phyloP scores from a whole-genome alignment of 2,888 invertebrate genomes.

The Gryllus longicercus region DNA sequence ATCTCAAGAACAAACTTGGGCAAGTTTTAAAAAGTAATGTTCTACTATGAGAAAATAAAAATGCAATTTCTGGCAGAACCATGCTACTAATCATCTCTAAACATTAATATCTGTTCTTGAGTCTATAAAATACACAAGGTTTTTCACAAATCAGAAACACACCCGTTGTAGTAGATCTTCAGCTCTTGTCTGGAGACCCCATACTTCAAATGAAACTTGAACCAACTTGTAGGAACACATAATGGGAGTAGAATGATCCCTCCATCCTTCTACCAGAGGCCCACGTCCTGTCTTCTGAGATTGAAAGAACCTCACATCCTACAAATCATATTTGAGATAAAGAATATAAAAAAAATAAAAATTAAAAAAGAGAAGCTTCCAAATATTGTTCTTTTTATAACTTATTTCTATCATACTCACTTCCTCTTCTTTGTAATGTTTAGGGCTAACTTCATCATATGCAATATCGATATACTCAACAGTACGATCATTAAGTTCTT shows the following conservation, averaged over 20 bases:
- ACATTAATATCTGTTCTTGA: too few species aligned
- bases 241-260: constrained; percentile 67
- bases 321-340: constrained; percentile 18
- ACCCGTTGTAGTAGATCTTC: constrained; percentile 85
- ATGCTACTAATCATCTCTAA: too few species aligned
- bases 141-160: constrained; percentile 40
- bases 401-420: constrained; percentile 41
- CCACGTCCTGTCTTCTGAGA: constrained; percentile 80
- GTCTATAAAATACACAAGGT: neutral
- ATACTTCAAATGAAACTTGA: constrained; percentile 82
- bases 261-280: constrained; percentile 80
- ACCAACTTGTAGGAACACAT: constrained; percentile 94
- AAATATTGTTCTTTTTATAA: neutral
- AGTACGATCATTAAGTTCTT: constrained; percentile 67
- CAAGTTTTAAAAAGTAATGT: too few species aligned
- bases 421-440: constrained; percentile 86
- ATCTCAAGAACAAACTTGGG: too few species aligned
- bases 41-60: too few species aligned
- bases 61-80: too few species aligned
- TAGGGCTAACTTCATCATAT: constrained; percentile 77
- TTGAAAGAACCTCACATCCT: constrained; percentile 78
- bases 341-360: neutral
- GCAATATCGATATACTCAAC: constrained; percentile 85
- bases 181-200: constrained; percentile 85
- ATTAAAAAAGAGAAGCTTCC: neutral